Conservation (phyloP, 2,113 vertebrate genomes). For the Syrrhaptes paradoxus region DNA sequence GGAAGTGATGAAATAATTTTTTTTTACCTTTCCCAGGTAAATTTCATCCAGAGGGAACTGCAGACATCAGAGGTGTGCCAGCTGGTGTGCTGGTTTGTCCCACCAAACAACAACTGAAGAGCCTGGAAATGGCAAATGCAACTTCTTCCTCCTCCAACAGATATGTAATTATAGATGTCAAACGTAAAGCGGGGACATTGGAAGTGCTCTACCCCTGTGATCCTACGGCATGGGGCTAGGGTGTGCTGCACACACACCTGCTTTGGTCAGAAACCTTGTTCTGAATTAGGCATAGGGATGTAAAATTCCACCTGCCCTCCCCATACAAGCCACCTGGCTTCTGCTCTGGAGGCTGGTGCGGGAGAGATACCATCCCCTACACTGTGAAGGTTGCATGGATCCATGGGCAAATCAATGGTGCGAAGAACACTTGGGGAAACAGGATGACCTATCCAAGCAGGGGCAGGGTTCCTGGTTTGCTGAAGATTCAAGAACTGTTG, state of each 20-base stretch:
- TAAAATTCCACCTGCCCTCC: not conserved
- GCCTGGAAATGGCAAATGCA: not conserved
- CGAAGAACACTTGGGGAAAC: not conserved
- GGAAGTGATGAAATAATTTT: not conserved
- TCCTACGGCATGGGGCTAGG: accelerated
- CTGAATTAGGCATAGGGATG: not conserved
- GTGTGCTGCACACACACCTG: not conserved
- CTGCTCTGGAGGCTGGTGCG: not conserved
- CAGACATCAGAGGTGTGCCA: not conserved
- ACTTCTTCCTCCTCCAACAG: not conserved
- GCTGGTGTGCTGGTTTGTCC: not conserved
- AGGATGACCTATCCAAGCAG: not conserved
- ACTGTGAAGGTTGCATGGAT: not conserved
- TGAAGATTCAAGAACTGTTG: constrained; percentile 3
- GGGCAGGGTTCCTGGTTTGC: not conserved
- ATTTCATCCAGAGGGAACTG: not conserved
- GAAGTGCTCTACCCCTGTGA: not conserved
- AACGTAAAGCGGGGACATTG: not conserved
- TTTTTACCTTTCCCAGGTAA: not conserved
- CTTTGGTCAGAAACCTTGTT: not conserved
- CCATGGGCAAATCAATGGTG: accelerated
- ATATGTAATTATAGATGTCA: not conserved
- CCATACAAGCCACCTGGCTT: not conserved
- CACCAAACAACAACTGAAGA: not conserved
- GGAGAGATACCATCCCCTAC: not conserved